Percentiles rank a stretch among this genome's conserved stretches.
Conservation (phyloP, 2,888 invertebrate species). For the Diogma glabrata region DNA sequence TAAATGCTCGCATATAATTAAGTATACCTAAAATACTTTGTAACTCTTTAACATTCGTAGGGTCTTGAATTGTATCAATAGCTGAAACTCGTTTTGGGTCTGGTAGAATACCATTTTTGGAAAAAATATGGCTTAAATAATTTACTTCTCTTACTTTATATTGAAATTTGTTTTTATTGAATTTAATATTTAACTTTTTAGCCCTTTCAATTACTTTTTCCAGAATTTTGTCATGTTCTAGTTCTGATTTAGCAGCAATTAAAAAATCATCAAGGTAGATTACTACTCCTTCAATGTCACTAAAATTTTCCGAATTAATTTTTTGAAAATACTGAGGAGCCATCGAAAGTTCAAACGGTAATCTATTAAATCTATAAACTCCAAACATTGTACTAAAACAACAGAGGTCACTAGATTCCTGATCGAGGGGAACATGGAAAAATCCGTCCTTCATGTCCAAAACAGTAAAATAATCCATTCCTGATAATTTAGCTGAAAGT, state of each 20-base stretch:
- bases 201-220: conserved; percentile 21
- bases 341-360: too few relatives aligned
- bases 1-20: neutral
- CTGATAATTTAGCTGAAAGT: neutral
- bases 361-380: too few relatives aligned
- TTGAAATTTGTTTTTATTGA: neutral
- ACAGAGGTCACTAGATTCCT: too few relatives aligned
- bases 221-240: conserved; percentile 22
- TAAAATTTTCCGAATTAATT: too few relatives aligned
- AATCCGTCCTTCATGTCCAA: too few relatives aligned
- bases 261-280: conserved; percentile 27
- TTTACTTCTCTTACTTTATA: conserved; percentile 20
- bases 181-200: conserved; percentile 18
- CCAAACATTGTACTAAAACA: too few relatives aligned
- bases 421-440: too few relatives aligned
- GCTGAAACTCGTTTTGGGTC: neutral
- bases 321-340: too few relatives aligned
- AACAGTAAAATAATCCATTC: too few relatives aligned
- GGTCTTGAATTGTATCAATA: neutral
- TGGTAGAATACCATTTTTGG: neutral
- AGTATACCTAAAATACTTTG: neutral
- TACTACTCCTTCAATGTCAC: too few relatives aligned
- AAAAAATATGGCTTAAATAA: conserved; percentile 21
- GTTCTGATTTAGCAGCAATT: conserved; percentile 10
- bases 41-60: neutral